Base-by-base conservation (phyloP, 37 sponge, comb jelly and placozoan genomes). In the Diacarnus erythraeanus region DNA sequence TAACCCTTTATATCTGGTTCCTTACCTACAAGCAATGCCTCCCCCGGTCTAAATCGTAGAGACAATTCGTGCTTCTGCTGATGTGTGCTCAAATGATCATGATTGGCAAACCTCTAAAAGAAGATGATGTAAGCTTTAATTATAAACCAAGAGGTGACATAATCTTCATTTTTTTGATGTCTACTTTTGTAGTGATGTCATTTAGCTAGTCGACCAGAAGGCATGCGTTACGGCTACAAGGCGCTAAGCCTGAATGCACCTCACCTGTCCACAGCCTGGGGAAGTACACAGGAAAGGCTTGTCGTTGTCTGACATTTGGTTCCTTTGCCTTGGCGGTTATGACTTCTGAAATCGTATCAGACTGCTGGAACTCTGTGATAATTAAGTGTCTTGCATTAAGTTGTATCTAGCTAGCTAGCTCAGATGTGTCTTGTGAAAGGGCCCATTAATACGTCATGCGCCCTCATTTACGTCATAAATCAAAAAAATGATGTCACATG, bases 221-320 rank as follows among this genome's bases (percentile, higher is more conserved):
- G n/a, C n/a, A n/a, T n/a, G n/a, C n/a, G n/a, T n/a, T 30, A 27
- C 8, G 26, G 26, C 30, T 27, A 23, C n/a, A n/a, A n/a, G n/a
- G n/a, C 6, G 64, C 64, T 27, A 27, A 23, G 64, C 30, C 20
- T 23, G 64, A 63, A 38, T 27, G 5, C 69, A 23, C 6, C 74
- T 86, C 33, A 94, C 94, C 94, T 90, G 91, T 3, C 76, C 86
- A 86, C 94, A 94, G 9, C 91, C 91, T 1, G 75, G 73, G 42
- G 72, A 75, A 15, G 15, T 44, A 64, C 94, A 94, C 23, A 38
- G n/a, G 57, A 94, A 94, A 17, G 94, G 94, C 61, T 94, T 94
- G 72, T 94, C 94, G 57, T 63, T 83, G 23, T 84, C 84, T 34
- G 80, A 30, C 77, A 73, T 77, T 23, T 20, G 60, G 12, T 30